These are phyloP conservation scores for Coregonus suidteri DNA, from an alignment of 2,797 vertebrate species.

Conservation along the genomic window DNA sequence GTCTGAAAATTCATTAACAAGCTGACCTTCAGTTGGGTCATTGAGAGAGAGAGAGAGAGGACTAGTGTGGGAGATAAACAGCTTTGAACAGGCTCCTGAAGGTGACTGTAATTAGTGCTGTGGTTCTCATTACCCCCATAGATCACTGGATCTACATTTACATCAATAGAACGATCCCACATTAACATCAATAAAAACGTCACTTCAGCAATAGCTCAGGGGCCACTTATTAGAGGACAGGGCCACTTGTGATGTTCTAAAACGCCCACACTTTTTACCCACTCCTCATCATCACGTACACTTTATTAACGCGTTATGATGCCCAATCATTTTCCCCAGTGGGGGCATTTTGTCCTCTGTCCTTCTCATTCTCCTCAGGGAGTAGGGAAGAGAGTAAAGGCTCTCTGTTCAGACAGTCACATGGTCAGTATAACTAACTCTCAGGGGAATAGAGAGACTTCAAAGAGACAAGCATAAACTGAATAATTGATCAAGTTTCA, in stretches of 20 bases:
- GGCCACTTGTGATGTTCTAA: conserved; percentile 23
- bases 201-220: conserved; percentile 9
- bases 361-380: background rate
- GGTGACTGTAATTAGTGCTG: conserved; percentile 19
- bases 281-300: background rate
- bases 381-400: background rate
- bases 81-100: conserved; percentile 3
- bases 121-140: conserved; percentile 24
- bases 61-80: background rate
- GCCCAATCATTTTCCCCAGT: conserved; percentile 38
- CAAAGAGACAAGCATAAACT: conserved; percentile 17
- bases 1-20: background rate
- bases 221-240: conserved; percentile 17
- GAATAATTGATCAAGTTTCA: background rate
- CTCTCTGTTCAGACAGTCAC: background rate
- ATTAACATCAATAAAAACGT: conserved; percentile 9
- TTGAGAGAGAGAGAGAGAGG: background rate
- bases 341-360: conserved; percentile 14
- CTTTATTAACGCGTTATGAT: conserved; percentile 29
- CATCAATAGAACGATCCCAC: conserved; percentile 12
- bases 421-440: background rate
- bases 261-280: conserved; percentile 8
- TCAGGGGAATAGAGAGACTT: conserved; percentile 7
- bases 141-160: conserved; percentile 30
- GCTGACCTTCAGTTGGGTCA: conserved; percentile 1